Evolutionary conservation across 92 coral and sea anemone genomes (phyloP).

Genomic region (Umimayanthus chanpuru): DNA sequence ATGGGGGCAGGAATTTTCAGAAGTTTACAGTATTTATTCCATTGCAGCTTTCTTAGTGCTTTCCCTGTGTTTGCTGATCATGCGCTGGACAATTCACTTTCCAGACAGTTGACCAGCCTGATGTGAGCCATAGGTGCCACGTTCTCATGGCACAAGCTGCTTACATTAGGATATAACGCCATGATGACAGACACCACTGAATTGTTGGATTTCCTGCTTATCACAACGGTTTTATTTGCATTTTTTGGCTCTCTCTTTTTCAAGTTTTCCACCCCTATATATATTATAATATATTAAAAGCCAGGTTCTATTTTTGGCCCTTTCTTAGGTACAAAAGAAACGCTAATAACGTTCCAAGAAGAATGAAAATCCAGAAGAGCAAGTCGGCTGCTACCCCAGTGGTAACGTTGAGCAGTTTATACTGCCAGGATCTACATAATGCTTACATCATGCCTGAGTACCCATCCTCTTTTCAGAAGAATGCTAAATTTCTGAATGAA

Average conservation of each 20-base stretch:
- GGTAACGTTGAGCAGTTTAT: constrained; percentile 64
- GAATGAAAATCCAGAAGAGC: constrained; percentile 55
- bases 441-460: constrained; percentile 72
- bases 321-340: constrained; percentile 45
- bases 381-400: constrained; percentile 28
- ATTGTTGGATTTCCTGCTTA: constrained; percentile 29
- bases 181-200: constrained; percentile 29
- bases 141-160: constrained; percentile 29
- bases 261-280: not conserved
- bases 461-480: constrained; percentile 68
- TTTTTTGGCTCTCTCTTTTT: constrained; percentile 18
- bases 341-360: constrained; percentile 28
- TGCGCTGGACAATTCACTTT: constrained; percentile 36
- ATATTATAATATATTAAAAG: constrained; percentile 24
- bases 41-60: not conserved
- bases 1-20: not conserved
- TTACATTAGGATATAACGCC: constrained; percentile 25
- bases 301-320: constrained; percentile 35
- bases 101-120: constrained; percentile 34
- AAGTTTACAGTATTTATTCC: not conserved
- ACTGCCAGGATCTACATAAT: constrained; percentile 64
- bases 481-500: constrained; percentile 68
- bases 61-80: constrained; percentile 41
- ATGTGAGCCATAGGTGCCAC: constrained; percentile 28
- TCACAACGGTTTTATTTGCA: constrained; percentile 23